These are phyloP conservation scores for Aphelinus atriplicis DNA, from an alignment of 1,140 invertebrate species.

Conservation along the genomic window DNA sequence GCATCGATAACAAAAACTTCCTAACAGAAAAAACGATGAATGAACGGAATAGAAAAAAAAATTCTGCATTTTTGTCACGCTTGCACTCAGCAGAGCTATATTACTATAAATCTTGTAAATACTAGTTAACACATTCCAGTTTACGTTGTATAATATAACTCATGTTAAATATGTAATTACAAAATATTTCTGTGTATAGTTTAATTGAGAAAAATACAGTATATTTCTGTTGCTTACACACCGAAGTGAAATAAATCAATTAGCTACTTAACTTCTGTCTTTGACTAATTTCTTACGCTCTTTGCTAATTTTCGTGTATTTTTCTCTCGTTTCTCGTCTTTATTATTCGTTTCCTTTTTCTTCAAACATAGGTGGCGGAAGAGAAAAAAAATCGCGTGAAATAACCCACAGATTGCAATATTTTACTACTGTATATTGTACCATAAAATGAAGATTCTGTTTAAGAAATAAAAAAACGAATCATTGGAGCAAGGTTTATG, in stretches of 20 bases:
- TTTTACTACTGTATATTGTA: constrained; percentile 60
- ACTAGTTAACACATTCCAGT: constrained; percentile 46
- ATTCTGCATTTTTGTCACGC: constrained; percentile 58
- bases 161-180: constrained; percentile 45
- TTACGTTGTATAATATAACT: constrained; percentile 62
- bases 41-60: constrained; percentile 43
- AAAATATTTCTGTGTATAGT: constrained; percentile 58
- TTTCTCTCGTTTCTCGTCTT: constrained; percentile 36
- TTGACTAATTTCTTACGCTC: constrained; percentile 30
- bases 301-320: constrained; percentile 33
- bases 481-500: constrained; percentile 66
- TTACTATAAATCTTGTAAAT: constrained; percentile 65
- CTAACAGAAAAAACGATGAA: constrained; percentile 41
- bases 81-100: constrained; percentile 65
- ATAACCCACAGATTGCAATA: constrained; percentile 54
- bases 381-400: constrained; percentile 44
- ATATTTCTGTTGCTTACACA: constrained; percentile 38
- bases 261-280: constrained; percentile 57
- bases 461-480: constrained; percentile 55
- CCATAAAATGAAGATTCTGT: constrained; percentile 56
- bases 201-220: constrained; percentile 53
- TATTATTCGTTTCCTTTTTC: constrained; percentile 36
- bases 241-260: constrained; percentile 48
- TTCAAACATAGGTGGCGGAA: constrained; percentile 58
- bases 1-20: constrained; percentile 54